A percentile compares a stretch with the other conserved stretches of the same genome.
These are phyloP conservation scores for Diplazon laetatorius DNA, from an alignment of 2,888 invertebrate genomes.

Conservation along the genomic window DNA sequence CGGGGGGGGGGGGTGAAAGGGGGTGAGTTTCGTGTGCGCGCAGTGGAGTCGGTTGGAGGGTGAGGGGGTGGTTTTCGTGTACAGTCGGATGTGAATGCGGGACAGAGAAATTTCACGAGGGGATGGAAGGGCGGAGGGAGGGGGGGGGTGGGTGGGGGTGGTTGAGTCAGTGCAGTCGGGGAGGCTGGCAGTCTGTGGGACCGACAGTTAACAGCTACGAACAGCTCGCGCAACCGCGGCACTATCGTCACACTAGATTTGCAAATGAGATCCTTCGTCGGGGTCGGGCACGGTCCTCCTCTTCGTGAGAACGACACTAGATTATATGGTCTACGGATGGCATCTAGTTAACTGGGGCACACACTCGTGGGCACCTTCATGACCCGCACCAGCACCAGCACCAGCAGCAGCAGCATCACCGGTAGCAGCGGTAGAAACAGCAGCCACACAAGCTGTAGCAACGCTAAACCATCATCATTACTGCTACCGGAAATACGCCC, in stretches of 20 bases:
- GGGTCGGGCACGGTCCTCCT: slow-evolving; percentile 40
- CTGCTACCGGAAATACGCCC: slow-evolving; percentile 52
- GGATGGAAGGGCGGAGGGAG: background rate
- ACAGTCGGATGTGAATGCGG: background rate
- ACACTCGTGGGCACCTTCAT: slow-evolving; percentile 25
- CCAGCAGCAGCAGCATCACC: slow-evolving; percentile 17
- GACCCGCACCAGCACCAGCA: slow-evolving; percentile 25
- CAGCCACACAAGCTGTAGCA: too few relatives aligned
- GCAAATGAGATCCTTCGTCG: slow-evolving; percentile 63
- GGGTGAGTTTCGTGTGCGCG: too few relatives aligned
- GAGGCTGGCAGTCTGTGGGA: slow-evolving; percentile 52
- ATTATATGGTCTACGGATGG: slow-evolving; percentile 55
- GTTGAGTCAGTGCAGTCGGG: slow-evolving; percentile 40
- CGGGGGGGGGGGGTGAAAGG: too few relatives aligned
- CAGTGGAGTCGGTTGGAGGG: too few relatives aligned
- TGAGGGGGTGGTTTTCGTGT: too few relatives aligned
- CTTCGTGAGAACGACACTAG: slow-evolving; percentile 54
- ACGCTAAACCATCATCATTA: slow-evolving; percentile 55
- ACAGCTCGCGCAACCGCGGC: slow-evolving; percentile 52
- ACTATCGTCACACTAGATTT: slow-evolving; percentile 62
- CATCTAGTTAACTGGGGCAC: slow-evolving; percentile 37
- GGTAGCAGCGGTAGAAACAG: slow-evolving; percentile 19
- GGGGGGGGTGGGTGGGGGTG: background rate
- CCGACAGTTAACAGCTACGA: slow-evolving; percentile 51
- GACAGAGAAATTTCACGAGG: background rate